Evolutionary conservation across 2,888 invertebrate species (phyloP), one percentile per base, ranked within the genome.

Genomic region (Pandemis heparana): DNA sequence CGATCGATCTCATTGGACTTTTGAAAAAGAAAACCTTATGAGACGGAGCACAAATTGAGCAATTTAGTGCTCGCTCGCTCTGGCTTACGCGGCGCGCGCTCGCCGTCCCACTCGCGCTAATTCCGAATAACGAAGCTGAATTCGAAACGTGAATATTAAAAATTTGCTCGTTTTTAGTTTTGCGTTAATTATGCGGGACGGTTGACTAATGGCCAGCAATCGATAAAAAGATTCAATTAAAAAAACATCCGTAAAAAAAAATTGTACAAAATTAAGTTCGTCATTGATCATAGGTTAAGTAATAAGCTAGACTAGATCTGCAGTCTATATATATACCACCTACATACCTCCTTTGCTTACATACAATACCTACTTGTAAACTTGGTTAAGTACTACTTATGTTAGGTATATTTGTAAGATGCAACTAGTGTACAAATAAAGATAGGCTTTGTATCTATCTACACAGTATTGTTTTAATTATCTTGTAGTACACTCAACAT

Each of bases 1-100:
- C 92, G 92, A 94, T 94, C 92, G 94, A 94, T 92, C 93, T 93
- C 89, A 92, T 93, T 92, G 90, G 92, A 90, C 91, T 94, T 93
- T 93, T 90, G 86, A 89, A 91, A 94, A 94, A 92, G 87, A 86
- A 90, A 89, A 85, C 85, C 87, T 91, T 88, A 89, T 89, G 90
- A 88, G 87, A 85, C 81, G 82, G 4, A 32, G 23, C 85, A 82
- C 94, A 92, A 94, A 94, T 94, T 94, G 94, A 94, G 92, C 92
- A 92, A 94, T 94, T 93, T 90, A 87, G 83, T 87, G 90, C 89
- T 84, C 77, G 79, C 91, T 81, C 83, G 85, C 87, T 92, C 87
- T 76, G 85, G 75, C 89, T 75, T 80, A 75, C 77, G 80, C 80
- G 14, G 80, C 80, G 46, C 75, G 67, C 62, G 56, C 73, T 75